These are phyloP conservation scores for Morpho helenor DNA, from an alignment of 2,888 invertebrate genomes.

Conservation along the genomic window DNA sequence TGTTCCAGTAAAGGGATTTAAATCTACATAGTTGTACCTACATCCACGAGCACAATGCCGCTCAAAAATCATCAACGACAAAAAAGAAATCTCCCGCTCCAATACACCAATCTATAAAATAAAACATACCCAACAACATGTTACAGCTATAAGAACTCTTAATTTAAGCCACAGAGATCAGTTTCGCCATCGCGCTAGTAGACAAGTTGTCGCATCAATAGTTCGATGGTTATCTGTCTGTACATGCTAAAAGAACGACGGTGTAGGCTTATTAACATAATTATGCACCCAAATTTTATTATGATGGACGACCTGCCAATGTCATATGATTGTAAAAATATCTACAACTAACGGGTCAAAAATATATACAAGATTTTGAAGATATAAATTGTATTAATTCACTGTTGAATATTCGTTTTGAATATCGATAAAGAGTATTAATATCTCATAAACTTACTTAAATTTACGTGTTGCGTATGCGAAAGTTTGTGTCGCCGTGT, in stretches of 20 bases:
- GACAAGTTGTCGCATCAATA: constrained; percentile 25
- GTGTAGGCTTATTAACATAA: constrained; percentile 30
- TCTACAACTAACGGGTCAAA: constrained; percentile 5
- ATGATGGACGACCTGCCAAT: constrained; percentile 27
- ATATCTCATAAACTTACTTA: too few relatives aligned
- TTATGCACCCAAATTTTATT: constrained; percentile 26
- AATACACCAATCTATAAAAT: constrained; percentile 8
- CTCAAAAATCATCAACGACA: too few relatives aligned
- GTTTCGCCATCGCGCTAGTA: constrained; percentile 21
- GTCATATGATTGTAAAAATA: constrained; percentile 15
- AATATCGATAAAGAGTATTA: too few relatives aligned
- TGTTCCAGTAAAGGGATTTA: too few relatives aligned
- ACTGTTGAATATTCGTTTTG: too few relatives aligned
- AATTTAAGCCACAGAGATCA: constrained; percentile 12
- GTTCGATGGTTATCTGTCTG: constrained; percentile 25
- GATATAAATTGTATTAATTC: too few relatives aligned
- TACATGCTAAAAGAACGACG: constrained; percentile 33
- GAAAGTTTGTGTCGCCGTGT: too few relatives aligned
- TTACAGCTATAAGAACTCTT: constrained; percentile 19
- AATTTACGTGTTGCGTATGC: too few relatives aligned
- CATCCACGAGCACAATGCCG: too few relatives aligned
- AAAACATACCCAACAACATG: constrained; percentile 4
- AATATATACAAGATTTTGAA: background rate
- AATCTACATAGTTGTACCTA: too few relatives aligned
- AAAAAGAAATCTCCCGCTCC: background rate